Percentiles rank a stretch among this genome's conserved stretches.
Evolutionary conservation across 2,797 vertebrate species (phyloP).

Genomic region (Odontamblyopus rebecca): DNA sequence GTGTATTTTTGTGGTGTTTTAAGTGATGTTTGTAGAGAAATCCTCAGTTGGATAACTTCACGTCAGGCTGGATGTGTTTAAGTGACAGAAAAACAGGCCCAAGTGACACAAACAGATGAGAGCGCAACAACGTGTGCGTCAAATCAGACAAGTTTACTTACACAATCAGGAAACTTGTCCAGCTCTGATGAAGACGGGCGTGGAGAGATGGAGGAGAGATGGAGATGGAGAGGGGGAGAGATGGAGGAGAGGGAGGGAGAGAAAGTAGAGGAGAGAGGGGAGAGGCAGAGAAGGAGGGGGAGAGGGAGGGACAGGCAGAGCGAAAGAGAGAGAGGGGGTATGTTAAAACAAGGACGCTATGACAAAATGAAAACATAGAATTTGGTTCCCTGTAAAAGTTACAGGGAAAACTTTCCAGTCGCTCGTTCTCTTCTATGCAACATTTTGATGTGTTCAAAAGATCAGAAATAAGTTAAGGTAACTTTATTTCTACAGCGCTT

Average conservation of each 20-base stretch:
- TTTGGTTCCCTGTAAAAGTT: background rate
- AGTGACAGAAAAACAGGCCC: constrained; percentile 66
- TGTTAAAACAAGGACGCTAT: no score
- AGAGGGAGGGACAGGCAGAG: no score
- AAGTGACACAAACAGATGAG: constrained; percentile 64
- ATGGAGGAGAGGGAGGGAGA: background rate
- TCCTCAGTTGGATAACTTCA: constrained; percentile 60
- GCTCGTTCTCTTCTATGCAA: no score
- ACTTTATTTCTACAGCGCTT: no score
- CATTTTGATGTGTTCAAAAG: no score
- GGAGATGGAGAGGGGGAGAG: no score
- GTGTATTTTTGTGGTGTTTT: background rate
- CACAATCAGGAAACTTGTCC: constrained; percentile 59
- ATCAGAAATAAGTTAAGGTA: no score
- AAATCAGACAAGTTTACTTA: constrained; percentile 67
- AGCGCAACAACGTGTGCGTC: constrained; percentile 66
- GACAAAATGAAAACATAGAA: no score
- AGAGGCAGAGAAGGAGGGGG: no score
- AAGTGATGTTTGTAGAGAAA: constrained; percentile 13
- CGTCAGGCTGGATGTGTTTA: constrained; percentile 43
- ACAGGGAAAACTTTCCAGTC: background rate
- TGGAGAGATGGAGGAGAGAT: constrained; percentile 1
- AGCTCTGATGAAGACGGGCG: constrained; percentile 55
- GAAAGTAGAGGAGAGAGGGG: background rate
- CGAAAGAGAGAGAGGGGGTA: constrained; percentile 5